Evolutionary conservation across 92 coral and sea anemone species (phyloP).

Genomic region (Virgularia gustaviana): DNA sequence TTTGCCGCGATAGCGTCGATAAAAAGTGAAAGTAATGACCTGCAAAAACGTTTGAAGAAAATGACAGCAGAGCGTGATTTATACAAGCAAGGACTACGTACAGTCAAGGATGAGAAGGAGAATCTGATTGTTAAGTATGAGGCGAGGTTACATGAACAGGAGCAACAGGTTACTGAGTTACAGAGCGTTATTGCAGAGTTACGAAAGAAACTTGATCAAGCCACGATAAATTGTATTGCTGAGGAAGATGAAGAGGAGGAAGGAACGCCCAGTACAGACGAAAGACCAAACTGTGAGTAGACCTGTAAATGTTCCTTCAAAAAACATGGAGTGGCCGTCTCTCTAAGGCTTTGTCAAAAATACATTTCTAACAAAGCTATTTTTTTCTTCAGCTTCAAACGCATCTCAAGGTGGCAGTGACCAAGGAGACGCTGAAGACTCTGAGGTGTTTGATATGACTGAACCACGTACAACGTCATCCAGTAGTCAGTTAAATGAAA

Average conservation of each 20-base stretch:
- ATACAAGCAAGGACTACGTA: conserved; percentile 54
- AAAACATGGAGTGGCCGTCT: neutral
- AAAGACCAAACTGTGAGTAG: conserved; percentile 31
- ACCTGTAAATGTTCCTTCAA: too few relatives aligned
- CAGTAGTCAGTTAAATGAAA: conserved; percentile 20
- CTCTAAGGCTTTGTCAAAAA: neutral
- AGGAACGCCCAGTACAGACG: conserved; percentile 34
- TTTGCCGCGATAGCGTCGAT: conserved; percentile 89
- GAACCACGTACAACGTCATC: conserved; percentile 33
- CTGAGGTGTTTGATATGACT: conserved; percentile 20
- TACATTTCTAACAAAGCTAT: too few relatives aligned
- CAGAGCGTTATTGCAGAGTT: conserved; percentile 97
- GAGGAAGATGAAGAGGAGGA: conserved; percentile 71
- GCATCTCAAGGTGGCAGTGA: conserved; percentile 39
- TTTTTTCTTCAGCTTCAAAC: conserved; percentile 9
- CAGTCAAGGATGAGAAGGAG: conserved; percentile 64
- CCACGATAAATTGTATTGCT: conserved; percentile 79
- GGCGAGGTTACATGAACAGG: conserved; percentile 70
- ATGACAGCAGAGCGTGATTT: conserved; percentile 83
- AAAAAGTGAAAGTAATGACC: conserved; percentile 87
- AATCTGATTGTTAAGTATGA: conserved; percentile 80
- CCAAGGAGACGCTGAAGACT: conserved; percentile 28
- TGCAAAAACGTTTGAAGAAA: conserved; percentile 71
- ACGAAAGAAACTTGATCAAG: conserved; percentile 69
- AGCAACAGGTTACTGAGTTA: conserved; percentile 81